phyloP scores from a whole-genome alignment of 2,797 vertebrate genomes.

The Salmo trutta region DNA sequence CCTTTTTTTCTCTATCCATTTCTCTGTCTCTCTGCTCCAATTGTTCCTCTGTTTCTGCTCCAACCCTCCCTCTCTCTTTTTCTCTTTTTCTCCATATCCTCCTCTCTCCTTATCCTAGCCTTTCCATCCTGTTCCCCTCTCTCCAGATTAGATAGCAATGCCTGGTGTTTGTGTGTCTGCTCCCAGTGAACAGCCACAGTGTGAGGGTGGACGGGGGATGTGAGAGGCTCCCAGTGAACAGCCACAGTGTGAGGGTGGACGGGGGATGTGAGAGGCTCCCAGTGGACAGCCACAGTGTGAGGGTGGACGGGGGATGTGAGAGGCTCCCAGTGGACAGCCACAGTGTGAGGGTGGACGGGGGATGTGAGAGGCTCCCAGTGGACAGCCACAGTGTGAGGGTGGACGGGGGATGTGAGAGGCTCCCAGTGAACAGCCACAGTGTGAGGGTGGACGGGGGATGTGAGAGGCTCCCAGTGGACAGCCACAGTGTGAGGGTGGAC shows the following conservation, averaged over 20 bases:
- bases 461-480: slow-evolving; percentile 60
- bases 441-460: slow-evolving; percentile 33
- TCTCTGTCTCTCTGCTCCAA: too few species aligned
- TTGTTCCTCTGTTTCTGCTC: too few species aligned
- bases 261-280: neutral
- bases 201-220: slow-evolving; percentile 33
- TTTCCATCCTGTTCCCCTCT: slow-evolving; percentile 50
- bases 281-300: slow-evolving; percentile 36
- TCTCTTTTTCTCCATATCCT: too few species aligned
- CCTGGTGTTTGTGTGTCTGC: slow-evolving; percentile 61
- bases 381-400: slow-evolving; percentile 46
- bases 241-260: slow-evolving; percentile 50
- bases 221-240: slow-evolving; percentile 59
- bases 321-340: too few species aligned
- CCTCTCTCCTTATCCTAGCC: slow-evolving; percentile 49
- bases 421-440: slow-evolving; percentile 64
- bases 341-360: slow-evolving; percentile 1
- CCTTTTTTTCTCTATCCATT: too few species aligned
- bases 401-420: slow-evolving; percentile 7
- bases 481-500: slow-evolving; percentile 50
- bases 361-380: slow-evolving; percentile 20
- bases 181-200: slow-evolving; percentile 64
- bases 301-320: slow-evolving; percentile 22
- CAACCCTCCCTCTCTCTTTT: too few species aligned
- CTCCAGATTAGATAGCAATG: slow-evolving; percentile 67